A percentile compares a stretch with the other conserved stretches of the same genome.
Conservation (phyloP, 2,888 invertebrate species). For the Trissolcus brochymenae region DNA sequence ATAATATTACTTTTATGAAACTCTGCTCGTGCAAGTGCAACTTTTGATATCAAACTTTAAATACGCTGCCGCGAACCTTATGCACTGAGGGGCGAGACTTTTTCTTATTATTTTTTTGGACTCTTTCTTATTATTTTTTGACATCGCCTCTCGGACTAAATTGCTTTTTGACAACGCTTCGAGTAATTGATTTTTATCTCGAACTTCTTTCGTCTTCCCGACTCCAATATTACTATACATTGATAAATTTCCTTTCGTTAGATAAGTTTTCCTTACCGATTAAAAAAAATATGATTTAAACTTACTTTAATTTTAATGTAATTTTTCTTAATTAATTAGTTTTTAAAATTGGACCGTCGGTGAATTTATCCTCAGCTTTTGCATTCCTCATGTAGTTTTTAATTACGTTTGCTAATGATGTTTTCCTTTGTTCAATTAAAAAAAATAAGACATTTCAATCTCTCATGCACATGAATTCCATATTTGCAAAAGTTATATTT, state of each 20-base stretch:
- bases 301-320: too few species aligned
- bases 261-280: too few species aligned
- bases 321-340: too few species aligned
- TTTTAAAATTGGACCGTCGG: too few species aligned
- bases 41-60: constrained; percentile 44
- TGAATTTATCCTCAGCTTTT: too few species aligned
- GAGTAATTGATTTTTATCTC: constrained; percentile 15
- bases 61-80: constrained; percentile 14
- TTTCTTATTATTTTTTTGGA: constrained; percentile 19
- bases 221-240: not conserved
- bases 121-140: constrained; percentile 4
- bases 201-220: not conserved
- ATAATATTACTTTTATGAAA: constrained; percentile 41
- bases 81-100: constrained; percentile 4
- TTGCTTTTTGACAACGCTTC: constrained; percentile 13
- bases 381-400: too few species aligned
- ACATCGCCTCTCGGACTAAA: constrained; percentile 8
- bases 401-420: not conserved
- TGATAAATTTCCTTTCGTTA: too few species aligned
- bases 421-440: too few species aligned
- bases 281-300: too few species aligned
- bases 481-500: too few species aligned
- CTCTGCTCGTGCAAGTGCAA: constrained; percentile 17
- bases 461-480: too few species aligned
- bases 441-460: too few species aligned